Evolutionary conservation across 2,113 vertebrate species (phyloP).

Genomic region (Phalacrocorax brasilianus): DNA sequence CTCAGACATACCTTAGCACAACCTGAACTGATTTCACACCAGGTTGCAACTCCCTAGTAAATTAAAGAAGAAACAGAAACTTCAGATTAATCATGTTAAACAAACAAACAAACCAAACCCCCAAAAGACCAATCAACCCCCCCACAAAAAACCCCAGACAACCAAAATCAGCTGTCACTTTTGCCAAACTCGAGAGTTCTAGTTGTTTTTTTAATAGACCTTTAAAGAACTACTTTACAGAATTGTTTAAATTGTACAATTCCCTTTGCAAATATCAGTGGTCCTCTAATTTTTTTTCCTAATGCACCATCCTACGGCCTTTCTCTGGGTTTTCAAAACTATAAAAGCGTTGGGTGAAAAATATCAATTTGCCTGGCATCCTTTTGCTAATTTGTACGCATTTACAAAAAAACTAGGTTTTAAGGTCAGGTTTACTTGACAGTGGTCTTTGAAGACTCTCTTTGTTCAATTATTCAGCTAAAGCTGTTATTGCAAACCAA

Average conservation of each 20-base stretch:
- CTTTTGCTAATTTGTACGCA: neutral
- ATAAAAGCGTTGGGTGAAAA: neutral
- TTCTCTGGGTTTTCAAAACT: neutral
- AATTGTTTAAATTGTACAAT: neutral
- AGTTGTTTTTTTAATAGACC: neutral
- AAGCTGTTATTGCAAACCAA: neutral
- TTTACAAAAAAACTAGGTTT: neutral
- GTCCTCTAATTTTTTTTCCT: neutral
- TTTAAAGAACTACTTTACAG: neutral
- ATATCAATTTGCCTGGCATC: neutral
- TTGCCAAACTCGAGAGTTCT: neutral
- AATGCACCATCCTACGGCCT: neutral
- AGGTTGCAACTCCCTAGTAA: conserved; percentile 86
- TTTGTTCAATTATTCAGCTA: conserved; percentile 25
- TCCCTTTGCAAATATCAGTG: neutral
- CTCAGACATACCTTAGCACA: conserved; percentile 86
- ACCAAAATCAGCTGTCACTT: neutral
- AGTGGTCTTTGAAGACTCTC: neutral
- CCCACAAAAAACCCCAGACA: neutral
- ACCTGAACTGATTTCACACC: conserved; percentile 95
- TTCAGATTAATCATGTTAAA: neutral
- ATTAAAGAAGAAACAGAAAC: neutral
- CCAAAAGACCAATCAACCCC: neutral
- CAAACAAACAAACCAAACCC: too few species aligned
- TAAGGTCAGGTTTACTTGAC: conserved; percentile 5